Percentiles rank a stretch among this genome's conserved stretches.
Conservation (phyloP, 2,797 vertebrate genomes). For the Anabas testudineus region DNA sequence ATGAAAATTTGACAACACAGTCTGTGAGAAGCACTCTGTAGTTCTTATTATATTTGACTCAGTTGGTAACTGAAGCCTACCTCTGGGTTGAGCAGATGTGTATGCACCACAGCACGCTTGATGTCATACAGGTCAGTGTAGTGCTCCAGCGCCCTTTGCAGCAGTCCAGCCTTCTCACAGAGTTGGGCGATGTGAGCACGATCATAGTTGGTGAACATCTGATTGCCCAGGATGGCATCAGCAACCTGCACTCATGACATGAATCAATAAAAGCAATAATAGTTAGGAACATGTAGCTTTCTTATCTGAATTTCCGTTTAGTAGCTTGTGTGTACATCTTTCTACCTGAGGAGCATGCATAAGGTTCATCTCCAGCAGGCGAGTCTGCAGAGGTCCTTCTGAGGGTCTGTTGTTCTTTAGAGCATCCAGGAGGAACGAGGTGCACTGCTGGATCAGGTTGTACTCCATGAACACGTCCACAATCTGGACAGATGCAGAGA, state of each 20-base stretch:
- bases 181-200: constrained; percentile 96
- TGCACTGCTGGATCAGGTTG: constrained; percentile 98
- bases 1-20: not conserved
- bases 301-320: not conserved
- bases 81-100: constrained; percentile 97
- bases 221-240: constrained; percentile 96
- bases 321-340: not conserved
- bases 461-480: constrained; percentile 99
- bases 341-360: constrained; percentile 98
- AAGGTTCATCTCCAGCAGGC: constrained; percentile 97
- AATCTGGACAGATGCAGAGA: constrained; percentile 81
- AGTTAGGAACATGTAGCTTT: not conserved
- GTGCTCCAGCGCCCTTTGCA: constrained; percentile 94
- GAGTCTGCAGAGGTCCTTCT: constrained; percentile 94
- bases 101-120: constrained; percentile 96
- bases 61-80: constrained; percentile 64
- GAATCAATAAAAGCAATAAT: constrained; percentile 2
- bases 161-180: constrained; percentile 95
- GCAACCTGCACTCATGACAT: constrained; percentile 86
- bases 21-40: too few species aligned
- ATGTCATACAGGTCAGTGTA: constrained; percentile 98
- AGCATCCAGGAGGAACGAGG: constrained; percentile 94
- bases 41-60: not conserved
- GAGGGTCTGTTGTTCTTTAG: constrained; percentile 97
- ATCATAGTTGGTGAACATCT: constrained; percentile 98